Evolutionary conservation across 2,888 invertebrate genomes (phyloP), one percentile per base, ranked within the genome.

Genomic region (Plebejus melissa): DNA sequence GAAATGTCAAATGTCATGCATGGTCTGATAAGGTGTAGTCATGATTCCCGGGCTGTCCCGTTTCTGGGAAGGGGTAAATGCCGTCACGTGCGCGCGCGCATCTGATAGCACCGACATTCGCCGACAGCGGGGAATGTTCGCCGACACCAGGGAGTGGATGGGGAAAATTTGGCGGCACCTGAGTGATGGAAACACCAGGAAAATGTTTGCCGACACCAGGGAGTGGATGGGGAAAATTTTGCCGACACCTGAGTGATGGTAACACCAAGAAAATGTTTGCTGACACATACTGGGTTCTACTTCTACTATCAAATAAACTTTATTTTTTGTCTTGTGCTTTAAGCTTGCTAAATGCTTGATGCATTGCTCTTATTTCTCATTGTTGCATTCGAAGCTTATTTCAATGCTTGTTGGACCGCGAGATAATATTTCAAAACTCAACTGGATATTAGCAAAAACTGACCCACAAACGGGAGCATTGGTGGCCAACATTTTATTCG

Each of bases 51-150:
- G n/a, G 69, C 79, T 80, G 82, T 79, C 78, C 79, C 77, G 80
- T 81, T 83, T 82, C 82, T 79, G 75, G 78, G 82, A 82, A 82
- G 79, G 81, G 79, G 76, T 79, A 81, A 85, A 88, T 90, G 84
- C 89, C 90, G 84, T 89, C 91, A 92, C 91, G 91, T 89, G 88
- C 87, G 70, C 82, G 76, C 79, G 85, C 84, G 84, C 84, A 90
- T 90, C 89, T 81, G 90, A 90, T 89, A 89, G 77, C 70, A 41
- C n/a, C 70, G n/a, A 69, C 70, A 22, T 70, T 70, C 41, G 70
- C 38, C 41, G 70, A 41, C 70, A 65, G 77, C 79, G 41, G 69
- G 77, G 76, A 76, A 77, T 75, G 77, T 65, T 77, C 74, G 65
- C 74, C 76, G 36, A 65, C 65, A 65, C 60, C 60, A 60, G 60